Evolutionary conservation across 2,797 vertebrate species (phyloP).

Genomic region (Brachyalestes nurse): DNA sequence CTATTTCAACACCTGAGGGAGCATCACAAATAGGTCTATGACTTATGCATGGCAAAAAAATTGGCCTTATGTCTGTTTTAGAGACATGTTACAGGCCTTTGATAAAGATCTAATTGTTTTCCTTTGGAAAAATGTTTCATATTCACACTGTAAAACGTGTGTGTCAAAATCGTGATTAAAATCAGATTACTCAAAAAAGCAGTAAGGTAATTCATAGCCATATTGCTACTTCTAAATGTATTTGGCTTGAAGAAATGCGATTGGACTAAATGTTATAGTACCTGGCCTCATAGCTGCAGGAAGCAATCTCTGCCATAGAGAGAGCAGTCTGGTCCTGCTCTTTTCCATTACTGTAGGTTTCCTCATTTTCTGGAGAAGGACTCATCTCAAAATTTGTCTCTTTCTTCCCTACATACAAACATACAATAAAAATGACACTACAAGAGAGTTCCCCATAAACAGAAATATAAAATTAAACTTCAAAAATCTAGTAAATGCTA

Average conservation of each 20-base stretch:
- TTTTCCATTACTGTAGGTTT: slow-evolving; percentile 75
- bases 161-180: too few relatives aligned
- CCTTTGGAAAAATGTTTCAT: too few relatives aligned
- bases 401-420: slow-evolving; percentile 62
- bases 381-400: slow-evolving; percentile 75
- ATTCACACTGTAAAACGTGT: too few relatives aligned
- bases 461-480: not conserved
- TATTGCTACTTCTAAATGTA: not conserved
- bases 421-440: not conserved
- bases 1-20: too few relatives aligned
- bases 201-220: not conserved
- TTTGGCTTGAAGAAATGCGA: not conserved
- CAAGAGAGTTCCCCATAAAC: too few relatives aligned
- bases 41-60: too few relatives aligned
- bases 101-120: too few relatives aligned
- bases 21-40: too few relatives aligned
- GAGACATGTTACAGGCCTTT: too few relatives aligned
- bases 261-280: slow-evolving; percentile 61
- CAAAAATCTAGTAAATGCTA: too few relatives aligned
- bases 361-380: slow-evolving; percentile 77
- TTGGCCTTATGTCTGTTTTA: too few relatives aligned
- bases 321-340: slow-evolving; percentile 76
- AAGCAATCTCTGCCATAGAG: slow-evolving; percentile 98
- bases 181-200: not conserved
- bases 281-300: slow-evolving; percentile 98